Evolutionary conservation across 2,797 vertebrate genomes (phyloP).

Genomic region (Phoeniculus purpureus): DNA sequence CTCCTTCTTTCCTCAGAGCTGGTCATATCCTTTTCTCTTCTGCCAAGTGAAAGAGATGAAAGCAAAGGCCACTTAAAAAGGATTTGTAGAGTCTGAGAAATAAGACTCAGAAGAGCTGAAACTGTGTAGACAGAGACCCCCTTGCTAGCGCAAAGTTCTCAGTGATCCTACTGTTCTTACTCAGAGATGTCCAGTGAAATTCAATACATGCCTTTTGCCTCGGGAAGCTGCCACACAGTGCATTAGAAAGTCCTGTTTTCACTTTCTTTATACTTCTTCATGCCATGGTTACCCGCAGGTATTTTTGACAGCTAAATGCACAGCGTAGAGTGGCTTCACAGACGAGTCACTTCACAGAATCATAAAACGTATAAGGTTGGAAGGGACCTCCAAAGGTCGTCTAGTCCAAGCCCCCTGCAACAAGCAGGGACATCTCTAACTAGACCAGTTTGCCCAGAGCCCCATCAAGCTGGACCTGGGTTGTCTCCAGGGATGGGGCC

Average conservation of each 20-base stretch:
- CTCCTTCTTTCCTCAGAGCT: neutral
- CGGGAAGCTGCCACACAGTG: neutral
- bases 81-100: neutral
- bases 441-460: too few species aligned
- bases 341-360: neutral
- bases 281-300: neutral
- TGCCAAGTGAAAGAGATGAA: neutral
- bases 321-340: neutral
- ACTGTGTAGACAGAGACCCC: neutral
- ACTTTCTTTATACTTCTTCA: neutral
- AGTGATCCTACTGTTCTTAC: neutral
- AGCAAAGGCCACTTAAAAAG: neutral
- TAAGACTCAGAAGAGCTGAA: neutral
- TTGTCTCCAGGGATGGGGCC: too few species aligned
- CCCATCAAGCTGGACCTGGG: too few species aligned
- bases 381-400: too few species aligned
- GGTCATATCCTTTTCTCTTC: neutral
- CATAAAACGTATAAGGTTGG: too few species aligned
- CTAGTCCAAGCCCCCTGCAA: too few species aligned
- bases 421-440: too few species aligned
- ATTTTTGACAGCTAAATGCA: neutral
- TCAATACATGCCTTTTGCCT: neutral
- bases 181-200: neutral
- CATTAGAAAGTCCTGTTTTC: neutral
- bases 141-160: neutral